Conservation (phyloP, 2,888 invertebrate species). For the Hydroisotoma schaefferi region DNA sequence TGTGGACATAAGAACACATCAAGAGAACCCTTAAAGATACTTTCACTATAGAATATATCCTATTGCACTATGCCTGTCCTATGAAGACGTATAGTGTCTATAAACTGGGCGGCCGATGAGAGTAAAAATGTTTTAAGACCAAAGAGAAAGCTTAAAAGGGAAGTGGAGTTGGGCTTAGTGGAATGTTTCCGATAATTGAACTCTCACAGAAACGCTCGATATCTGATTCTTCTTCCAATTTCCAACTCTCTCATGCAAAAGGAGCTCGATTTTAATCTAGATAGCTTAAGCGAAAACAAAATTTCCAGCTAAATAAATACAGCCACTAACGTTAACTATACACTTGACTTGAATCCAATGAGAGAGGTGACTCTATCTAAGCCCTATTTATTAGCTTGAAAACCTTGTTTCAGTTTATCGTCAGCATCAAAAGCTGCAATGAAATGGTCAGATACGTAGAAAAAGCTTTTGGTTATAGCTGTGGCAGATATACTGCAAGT, state of each 20-base stretch:
- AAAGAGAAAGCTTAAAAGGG: not conserved
- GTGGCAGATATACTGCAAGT: no score
- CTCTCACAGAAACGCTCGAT: conserved; percentile 2
- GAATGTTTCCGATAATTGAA: conserved; percentile 4
- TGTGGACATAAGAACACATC: not conserved
- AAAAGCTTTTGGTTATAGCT: no score
- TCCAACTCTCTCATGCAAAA: conserved; percentile 1
- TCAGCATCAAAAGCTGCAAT: no score
- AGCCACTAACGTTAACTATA: not conserved
- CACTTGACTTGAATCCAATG: no score
- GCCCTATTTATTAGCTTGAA: no score
- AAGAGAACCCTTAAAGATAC: not conserved
- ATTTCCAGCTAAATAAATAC: not conserved
- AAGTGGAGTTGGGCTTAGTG: conserved; percentile 1
- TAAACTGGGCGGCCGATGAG: no score
- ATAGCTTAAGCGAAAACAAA: not conserved
- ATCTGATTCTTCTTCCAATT: conserved; percentile 1
- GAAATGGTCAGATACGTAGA: no score
- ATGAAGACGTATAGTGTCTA: no score
- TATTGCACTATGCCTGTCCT: no score
- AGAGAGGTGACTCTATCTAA: no score
- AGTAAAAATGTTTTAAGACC: not conserved
- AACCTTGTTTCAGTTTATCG: no score
- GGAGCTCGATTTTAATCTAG: not conserved
- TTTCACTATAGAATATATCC: no score